These are phyloP conservation scores for Parelbella ahira DNA, from an alignment of 2,888 invertebrate species.

Conservation along the genomic window DNA sequence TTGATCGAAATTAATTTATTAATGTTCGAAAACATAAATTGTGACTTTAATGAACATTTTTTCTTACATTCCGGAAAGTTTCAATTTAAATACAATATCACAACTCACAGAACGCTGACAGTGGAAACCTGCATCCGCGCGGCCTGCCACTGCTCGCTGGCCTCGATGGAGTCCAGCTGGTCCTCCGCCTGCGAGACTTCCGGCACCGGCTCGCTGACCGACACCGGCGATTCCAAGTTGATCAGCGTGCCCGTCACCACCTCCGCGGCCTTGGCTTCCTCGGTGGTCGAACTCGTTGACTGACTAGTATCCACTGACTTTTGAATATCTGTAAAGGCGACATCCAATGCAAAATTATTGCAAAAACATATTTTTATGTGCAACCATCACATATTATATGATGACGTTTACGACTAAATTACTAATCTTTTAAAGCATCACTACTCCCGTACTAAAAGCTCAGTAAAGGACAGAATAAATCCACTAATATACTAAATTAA, in stretches of 20 bases:
- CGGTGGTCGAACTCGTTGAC: conserved; percentile 63
- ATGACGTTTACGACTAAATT: too few species aligned
- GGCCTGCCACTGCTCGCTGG: conserved; percentile 64
- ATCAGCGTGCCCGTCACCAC: conserved; percentile 70
- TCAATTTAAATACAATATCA: too few species aligned
- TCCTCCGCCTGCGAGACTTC: conserved; percentile 47
- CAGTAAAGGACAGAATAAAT: too few species aligned
- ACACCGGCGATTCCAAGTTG: conserved; percentile 66
- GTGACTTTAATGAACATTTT: too few species aligned
- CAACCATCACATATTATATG: too few species aligned
- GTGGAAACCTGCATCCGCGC: conserved; percentile 61
- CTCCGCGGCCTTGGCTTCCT: conserved; percentile 53
- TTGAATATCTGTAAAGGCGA: conserved; percentile 53
- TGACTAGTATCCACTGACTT: conserved; percentile 67
- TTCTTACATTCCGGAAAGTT: too few species aligned
- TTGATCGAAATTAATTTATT: too few species aligned
- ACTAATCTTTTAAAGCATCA: neutral
- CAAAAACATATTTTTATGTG: too few species aligned
- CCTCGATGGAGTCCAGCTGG: conserved; percentile 70
- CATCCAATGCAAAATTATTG: neutral
- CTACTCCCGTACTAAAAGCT: conserved; percentile 6
- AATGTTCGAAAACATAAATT: too few species aligned
- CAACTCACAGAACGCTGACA: conserved; percentile 59
- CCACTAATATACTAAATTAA: too few species aligned
- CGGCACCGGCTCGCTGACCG: conserved; percentile 42